Conservation (phyloP, 2,888 invertebrate species). For the Trisateles emortualis region DNA sequence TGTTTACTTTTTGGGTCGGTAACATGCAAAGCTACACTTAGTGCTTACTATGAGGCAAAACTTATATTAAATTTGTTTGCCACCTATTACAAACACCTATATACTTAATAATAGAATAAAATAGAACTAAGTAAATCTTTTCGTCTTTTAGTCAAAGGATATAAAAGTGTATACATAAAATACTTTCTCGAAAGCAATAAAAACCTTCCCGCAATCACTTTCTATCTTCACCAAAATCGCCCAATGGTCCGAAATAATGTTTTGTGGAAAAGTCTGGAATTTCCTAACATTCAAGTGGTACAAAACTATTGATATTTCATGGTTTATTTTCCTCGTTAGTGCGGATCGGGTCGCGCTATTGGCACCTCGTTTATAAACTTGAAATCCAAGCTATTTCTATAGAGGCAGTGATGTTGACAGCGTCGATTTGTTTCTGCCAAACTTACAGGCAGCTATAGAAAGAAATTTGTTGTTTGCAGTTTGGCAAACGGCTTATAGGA, state of each 20-base stretch:
- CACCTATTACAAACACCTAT: too few species aligned
- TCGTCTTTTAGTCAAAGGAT: neutral
- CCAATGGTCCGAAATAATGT: constrained; percentile 24
- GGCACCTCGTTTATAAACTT: constrained; percentile 48
- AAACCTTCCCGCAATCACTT: constrained; percentile 33
- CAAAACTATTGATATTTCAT: constrained; percentile 31
- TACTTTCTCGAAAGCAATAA: constrained; percentile 30
- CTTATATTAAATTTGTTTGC: too few species aligned
- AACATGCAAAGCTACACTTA: too few species aligned
- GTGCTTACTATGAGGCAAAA: too few species aligned
- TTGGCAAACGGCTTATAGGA: constrained; percentile 17
- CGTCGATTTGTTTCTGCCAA: constrained; percentile 37
- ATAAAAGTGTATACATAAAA: constrained; percentile 4
- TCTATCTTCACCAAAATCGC: constrained; percentile 20
- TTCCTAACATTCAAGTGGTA: constrained; percentile 6
- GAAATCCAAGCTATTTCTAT: constrained; percentile 38
- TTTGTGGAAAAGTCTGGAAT: constrained; percentile 19
- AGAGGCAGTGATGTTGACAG: constrained; percentile 31
- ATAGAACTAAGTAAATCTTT: too few species aligned
- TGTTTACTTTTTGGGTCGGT: too few species aligned
- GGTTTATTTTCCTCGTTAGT: constrained; percentile 49
- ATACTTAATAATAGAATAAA: too few species aligned
- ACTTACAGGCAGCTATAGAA: constrained; percentile 25
- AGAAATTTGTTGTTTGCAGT: constrained; percentile 35
- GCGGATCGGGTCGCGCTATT: constrained; percentile 39